Evolutionary conservation across 1,140 invertebrate genomes (phyloP), one percentile per base, ranked within the genome.

Genomic region (Odontomachus brunneus): DNA sequence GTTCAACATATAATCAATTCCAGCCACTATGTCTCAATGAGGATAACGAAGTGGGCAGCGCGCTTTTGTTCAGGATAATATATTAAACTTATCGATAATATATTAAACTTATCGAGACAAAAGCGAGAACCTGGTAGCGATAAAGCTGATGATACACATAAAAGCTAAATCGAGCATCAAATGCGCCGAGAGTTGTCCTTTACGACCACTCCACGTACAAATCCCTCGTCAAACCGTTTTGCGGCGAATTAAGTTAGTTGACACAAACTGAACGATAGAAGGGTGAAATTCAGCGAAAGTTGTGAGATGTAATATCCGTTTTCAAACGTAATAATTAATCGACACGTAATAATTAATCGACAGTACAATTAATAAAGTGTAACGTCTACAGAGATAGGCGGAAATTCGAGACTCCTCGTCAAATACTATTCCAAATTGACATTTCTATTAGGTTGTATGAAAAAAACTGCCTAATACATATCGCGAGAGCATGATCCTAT

Each of bases 1-100:
- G 55, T 69, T 33, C 38, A 53, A 71, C 33, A 14, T 53, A 1
- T n/a, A 22, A 33, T 33, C 33, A 69, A 71, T 71, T 71, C 22
- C 38, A 0, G 2, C 38, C n/a, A n/a, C n/a, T n/a, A n/a, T n/a
- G n/a, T n/a, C 53, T 55, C 53, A 2, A 26, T 17, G 17, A 7
- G 38, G 9, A 44, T 44, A 55, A 19, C 53, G n/a, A 9, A 55
- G 5, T 19, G 5, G 4, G n/a, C n/a, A n/a, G n/a, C n/a, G n/a
- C 26, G 17, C 26, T 71, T 33, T 55, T n/a, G 53, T 55, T 55
- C 2, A 7, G 33, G 67, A 33, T 53, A 55, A 71, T 55, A 71
- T 55, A 33, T 71, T 53, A 53, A 12, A 1, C 26, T 3, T 14
- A 9, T 19, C 53, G 7, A 51, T 67, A 67, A 71, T 55, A 71